These are phyloP conservation scores for Cephus pulcher DNA, from an alignment of 2,888 invertebrate species.

Conservation along the genomic window DNA sequence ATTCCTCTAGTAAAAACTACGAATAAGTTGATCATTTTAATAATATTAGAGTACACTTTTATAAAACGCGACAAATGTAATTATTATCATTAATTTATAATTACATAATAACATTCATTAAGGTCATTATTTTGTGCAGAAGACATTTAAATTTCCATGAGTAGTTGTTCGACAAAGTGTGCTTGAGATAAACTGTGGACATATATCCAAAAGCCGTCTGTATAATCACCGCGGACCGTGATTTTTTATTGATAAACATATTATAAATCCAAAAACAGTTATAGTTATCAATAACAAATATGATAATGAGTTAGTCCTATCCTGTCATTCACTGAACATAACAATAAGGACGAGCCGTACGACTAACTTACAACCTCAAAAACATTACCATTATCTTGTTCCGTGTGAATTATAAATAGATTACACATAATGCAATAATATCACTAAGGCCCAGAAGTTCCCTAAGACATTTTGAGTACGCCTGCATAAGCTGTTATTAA, in stretches of 20 bases:
- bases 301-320: background rate
- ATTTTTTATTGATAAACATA: background rate
- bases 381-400: background rate
- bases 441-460: slow-evolving; percentile 40
- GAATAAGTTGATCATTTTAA: slow-evolving; percentile 54
- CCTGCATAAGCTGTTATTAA: background rate
- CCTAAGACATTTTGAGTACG: slow-evolving; percentile 9
- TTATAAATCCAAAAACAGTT: background rate
- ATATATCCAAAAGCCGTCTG: slow-evolving; percentile 47
- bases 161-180: slow-evolving; percentile 56
- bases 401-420: slow-evolving; percentile 32
- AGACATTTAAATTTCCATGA: slow-evolving; percentile 62
- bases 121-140: slow-evolving; percentile 64
- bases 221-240: slow-evolving; percentile 38
- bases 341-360: background rate
- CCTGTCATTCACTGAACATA: background rate
- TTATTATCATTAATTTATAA: slow-evolving; percentile 53
- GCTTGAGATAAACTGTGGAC: slow-evolving; percentile 59
- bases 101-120: slow-evolving; percentile 63
- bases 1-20: slow-evolving; percentile 51
- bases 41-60: slow-evolving; percentile 62
- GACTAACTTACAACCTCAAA: background rate
- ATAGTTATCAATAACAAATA: background rate
- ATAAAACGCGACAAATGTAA: slow-evolving; percentile 64
- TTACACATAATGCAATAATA: slow-evolving; percentile 31